These are phyloP conservation scores for Mythimna lalbum DNA, from an alignment of 2,888 invertebrate genomes.

Conservation along the genomic window DNA sequence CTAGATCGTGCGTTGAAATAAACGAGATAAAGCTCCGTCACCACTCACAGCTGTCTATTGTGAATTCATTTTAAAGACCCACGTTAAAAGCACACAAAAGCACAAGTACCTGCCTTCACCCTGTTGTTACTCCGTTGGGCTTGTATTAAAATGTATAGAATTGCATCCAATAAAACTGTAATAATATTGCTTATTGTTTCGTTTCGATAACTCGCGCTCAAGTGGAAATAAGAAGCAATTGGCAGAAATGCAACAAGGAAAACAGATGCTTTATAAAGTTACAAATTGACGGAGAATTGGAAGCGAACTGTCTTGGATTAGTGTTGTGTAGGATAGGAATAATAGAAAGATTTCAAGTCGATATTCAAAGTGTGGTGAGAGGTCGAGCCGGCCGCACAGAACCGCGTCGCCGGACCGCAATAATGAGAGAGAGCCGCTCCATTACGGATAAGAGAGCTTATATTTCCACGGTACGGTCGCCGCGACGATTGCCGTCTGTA, in stretches of 20 bases:
- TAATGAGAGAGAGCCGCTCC: slow-evolving; percentile 85
- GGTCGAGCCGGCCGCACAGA: slow-evolving; percentile 42
- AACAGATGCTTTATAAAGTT: slow-evolving; percentile 29
- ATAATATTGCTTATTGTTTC: slow-evolving; percentile 62
- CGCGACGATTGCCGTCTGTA: slow-evolving; percentile 84
- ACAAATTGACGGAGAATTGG: slow-evolving; percentile 27
- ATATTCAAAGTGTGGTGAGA: slow-evolving; percentile 70
- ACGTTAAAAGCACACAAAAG: slow-evolving; percentile 39
- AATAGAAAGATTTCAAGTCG: slow-evolving; percentile 65
- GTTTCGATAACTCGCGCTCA: slow-evolving; percentile 52
- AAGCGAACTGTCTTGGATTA: slow-evolving; percentile 25
- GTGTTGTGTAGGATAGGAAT: slow-evolving; percentile 23
- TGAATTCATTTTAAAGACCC: slow-evolving; percentile 57
- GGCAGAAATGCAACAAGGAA: slow-evolving; percentile 47
- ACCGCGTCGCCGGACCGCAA: slow-evolving; percentile 73
- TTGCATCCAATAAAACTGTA: slow-evolving; percentile 61
- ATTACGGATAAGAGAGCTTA: slow-evolving; percentile 83
- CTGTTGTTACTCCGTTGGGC: slow-evolving; percentile 28
- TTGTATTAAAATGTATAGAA: slow-evolving; percentile 54
- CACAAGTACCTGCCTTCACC: slow-evolving; percentile 13
- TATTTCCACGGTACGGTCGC: slow-evolving; percentile 78
- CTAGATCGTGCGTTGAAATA: slow-evolving; percentile 70
- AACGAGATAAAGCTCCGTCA: slow-evolving; percentile 43
- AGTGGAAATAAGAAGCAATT: slow-evolving; percentile 55
- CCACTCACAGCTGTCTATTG: slow-evolving; percentile 34